phyloP scores from a whole-genome alignment of 2,113 vertebrate species.

The Toxotes jaculatrix region DNA sequence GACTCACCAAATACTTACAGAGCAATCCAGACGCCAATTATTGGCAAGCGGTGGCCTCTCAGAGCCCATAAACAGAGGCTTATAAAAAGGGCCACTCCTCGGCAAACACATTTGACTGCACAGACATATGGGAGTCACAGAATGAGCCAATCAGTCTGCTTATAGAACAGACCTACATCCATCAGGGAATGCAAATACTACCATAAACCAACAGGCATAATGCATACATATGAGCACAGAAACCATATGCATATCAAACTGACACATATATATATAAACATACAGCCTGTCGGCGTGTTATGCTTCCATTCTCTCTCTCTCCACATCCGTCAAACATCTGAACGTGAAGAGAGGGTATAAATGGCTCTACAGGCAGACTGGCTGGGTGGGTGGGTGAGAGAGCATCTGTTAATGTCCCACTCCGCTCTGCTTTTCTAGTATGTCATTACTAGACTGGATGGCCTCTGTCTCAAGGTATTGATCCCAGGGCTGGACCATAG shows the following conservation, averaged over 20 bases:
- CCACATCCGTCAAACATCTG: slow-evolving; percentile 35
- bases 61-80: slow-evolving; percentile 76
- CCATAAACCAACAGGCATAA: slow-evolving; percentile 70
- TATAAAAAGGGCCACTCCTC: slow-evolving; percentile 67
- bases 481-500: slow-evolving; percentile 63
- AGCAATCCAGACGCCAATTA: slow-evolving; percentile 74
- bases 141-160: slow-evolving; percentile 60
- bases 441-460: slow-evolving; percentile 70
- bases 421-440: slow-evolving; percentile 44
- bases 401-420: slow-evolving; percentile 69
- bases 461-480: slow-evolving; percentile 71
- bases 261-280: neutral
- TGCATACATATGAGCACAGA: slow-evolving; percentile 61
- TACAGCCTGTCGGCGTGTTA: slow-evolving; percentile 31
- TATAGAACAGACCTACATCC: slow-evolving; percentile 53
- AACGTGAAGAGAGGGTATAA: slow-evolving; percentile 16
- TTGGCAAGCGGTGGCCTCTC: slow-evolving; percentile 69
- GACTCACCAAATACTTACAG: slow-evolving; percentile 66
- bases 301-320: slow-evolving; percentile 45
- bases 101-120: slow-evolving; percentile 66
- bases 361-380: slow-evolving; percentile 15
- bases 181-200: slow-evolving; percentile 62
- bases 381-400: slow-evolving; percentile 48
- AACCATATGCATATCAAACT: slow-evolving; percentile 45
- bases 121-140: slow-evolving; percentile 53